Evolutionary conservation across 2,888 invertebrate genomes (phyloP), one percentile per base, ranked within the genome.

Genomic region (Rhingia rostrata): DNA sequence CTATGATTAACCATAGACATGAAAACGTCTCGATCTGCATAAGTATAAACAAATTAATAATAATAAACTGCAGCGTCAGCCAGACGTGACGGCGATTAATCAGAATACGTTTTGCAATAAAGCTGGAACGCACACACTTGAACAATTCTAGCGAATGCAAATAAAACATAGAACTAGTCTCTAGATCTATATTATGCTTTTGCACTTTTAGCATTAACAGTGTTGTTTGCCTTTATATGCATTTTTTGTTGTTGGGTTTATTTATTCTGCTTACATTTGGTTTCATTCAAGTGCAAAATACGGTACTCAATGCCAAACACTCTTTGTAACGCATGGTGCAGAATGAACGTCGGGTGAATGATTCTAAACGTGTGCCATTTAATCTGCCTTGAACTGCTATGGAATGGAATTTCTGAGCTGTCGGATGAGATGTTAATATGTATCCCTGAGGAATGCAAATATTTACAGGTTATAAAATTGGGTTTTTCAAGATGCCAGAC

Each of bases 71-170:
- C 86, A 87, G 66, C 82, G 87, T 87, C 86, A 86, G 79, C 86
- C 86, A 87, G 87, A 87, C 87, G 87, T 87, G 87, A 87, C 87
- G 88, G 87, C 87, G 88, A 87, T 87, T 83, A 75, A 79, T 80
- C 79, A 78, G 86, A 79, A 82, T 72, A 61, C 66, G 63, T 70
- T 77, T 78, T 58, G 78, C 83, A 67, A 72, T 14, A 66, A 63
- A 54, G 43, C 63, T 78, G 72, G 73, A 70, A 43, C 41, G 66
- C 37, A 56, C 45, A 43, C 37, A 33, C 37, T 45, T 12, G 10
- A 45, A 10, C 10, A 45, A 45, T 45, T 45, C 4, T 12, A 32
- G 54, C 54, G 61, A 32, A 37, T 35, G 60, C 64, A 63, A 45
- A 45, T 43, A 22, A 37, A 22, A 37, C 22, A 22, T 22, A 22